phyloP scores from a whole-genome alignment of 1,140 invertebrate genomes.

The Centruroides sculpturatus region DNA sequence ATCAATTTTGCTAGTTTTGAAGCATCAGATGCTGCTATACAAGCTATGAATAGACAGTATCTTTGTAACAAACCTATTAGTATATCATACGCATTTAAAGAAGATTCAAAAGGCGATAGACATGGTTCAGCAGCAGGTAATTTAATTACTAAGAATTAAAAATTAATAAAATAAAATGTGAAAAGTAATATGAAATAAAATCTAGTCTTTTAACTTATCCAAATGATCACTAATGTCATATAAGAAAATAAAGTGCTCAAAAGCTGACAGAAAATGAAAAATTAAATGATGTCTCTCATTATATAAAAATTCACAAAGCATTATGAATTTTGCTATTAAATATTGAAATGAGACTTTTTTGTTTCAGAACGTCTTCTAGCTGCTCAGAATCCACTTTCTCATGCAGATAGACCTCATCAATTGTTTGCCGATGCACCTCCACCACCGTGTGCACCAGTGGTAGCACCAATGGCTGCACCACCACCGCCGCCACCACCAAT shows the following conservation, averaged over 20 bases:
- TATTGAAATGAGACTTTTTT: neutral
- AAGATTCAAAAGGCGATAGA: conserved; percentile 95
- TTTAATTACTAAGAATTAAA: neutral
- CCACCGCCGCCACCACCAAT: conserved; percentile 23
- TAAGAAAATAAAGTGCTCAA: too few species aligned
- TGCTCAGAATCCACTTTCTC: conserved; percentile 92
- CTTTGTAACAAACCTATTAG: conserved; percentile 95
- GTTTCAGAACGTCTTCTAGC: conserved; percentile 73
- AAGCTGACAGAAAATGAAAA: too few species aligned
- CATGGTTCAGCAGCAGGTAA: conserved; percentile 85
- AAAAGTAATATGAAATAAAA: neutral
- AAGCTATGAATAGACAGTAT: conserved; percentile 99
- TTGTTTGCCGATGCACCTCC: conserved; percentile 91
- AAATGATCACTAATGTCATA: too few species aligned
- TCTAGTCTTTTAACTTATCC: too few species aligned
- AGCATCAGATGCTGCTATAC: conserved; percentile 95
- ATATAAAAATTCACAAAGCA: too few species aligned
- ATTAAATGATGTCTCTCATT: too few species aligned
- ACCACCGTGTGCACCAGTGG: conserved; percentile 30
- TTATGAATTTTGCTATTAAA: too few species aligned
- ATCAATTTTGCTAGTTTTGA: conserved; percentile 99
- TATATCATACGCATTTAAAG: conserved; percentile 98
- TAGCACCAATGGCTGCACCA: conserved; percentile 28
- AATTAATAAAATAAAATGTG: neutral
- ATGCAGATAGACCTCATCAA: conserved; percentile 94